phyloP scores from a whole-genome alignment of 1,140 invertebrate genomes.

The Psix sp. region DNA sequence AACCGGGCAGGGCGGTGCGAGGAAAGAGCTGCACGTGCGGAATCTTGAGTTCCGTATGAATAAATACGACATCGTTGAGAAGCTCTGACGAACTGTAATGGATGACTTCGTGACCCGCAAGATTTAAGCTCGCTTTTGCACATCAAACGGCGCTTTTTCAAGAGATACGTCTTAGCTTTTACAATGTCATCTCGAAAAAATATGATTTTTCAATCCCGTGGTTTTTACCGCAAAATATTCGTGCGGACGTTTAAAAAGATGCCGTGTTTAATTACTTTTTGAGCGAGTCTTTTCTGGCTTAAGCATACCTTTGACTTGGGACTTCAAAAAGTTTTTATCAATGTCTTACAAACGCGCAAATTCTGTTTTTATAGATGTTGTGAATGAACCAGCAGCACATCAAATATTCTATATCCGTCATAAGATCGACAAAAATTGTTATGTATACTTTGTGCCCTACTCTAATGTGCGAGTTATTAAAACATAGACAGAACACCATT shows the following conservation, averaged over 20 bases:
- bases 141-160: slow-evolving; percentile 28
- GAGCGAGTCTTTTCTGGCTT: neutral
- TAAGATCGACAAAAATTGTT: too few species aligned
- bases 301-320: neutral
- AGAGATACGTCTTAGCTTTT: slow-evolving; percentile 1
- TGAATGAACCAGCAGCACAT: too few species aligned
- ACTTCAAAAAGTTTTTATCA: neutral
- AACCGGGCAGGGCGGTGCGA: neutral
- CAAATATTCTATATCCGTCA: too few species aligned
- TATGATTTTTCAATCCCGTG: slow-evolving; percentile 11
- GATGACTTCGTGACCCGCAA: slow-evolving; percentile 37
- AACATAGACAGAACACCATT: too few species aligned
- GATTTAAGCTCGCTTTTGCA: slow-evolving; percentile 12
- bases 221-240: slow-evolving; percentile 4
- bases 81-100: slow-evolving; percentile 42
- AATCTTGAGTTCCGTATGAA: slow-evolving; percentile 49
- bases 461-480: too few species aligned
- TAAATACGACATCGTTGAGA: slow-evolving; percentile 42
- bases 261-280: slow-evolving; percentile 14
- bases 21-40: slow-evolving; percentile 40
- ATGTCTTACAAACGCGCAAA: too few species aligned
- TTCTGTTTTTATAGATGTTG: too few species aligned
- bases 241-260: slow-evolving; percentile 1
- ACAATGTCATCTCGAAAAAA: slow-evolving; percentile 7
- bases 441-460: too few species aligned